These are phyloP conservation scores for Rhyacophila brunnea DNA, from an alignment of 1,140 invertebrate species.

Conservation along the genomic window DNA sequence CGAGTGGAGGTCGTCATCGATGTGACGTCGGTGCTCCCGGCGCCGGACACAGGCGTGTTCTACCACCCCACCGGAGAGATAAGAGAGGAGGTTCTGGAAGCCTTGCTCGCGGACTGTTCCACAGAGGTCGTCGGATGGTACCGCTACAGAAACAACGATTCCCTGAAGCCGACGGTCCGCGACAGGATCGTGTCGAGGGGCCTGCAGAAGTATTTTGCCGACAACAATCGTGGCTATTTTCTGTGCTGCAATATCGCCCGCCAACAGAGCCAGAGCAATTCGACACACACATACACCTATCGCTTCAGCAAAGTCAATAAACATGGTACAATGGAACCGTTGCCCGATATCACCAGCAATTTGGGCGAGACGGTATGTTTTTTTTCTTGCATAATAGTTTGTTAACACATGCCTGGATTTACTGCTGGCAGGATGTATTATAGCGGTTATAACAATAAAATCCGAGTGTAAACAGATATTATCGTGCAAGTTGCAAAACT, in stretches of 20 bases:
- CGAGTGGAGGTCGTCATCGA: slow-evolving; percentile 58
- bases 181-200: slow-evolving; percentile 61
- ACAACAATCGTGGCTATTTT: slow-evolving; percentile 49
- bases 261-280: slow-evolving; percentile 42
- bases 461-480: no score
- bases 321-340: slow-evolving; percentile 49
- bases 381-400: slow-evolving; percentile 41
- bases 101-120: slow-evolving; percentile 51
- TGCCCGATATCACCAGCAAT: slow-evolving; percentile 51
- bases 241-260: slow-evolving; percentile 58
- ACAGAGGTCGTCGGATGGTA: slow-evolving; percentile 64
- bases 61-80: slow-evolving; percentile 57
- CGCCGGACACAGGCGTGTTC: slow-evolving; percentile 54
- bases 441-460: no score
- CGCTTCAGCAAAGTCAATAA: slow-evolving; percentile 53
- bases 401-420: no score
- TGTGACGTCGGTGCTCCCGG: slow-evolving; percentile 57
- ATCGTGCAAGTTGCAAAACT: no score
- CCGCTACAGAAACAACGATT: slow-evolving; percentile 55
- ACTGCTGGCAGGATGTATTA: no score
- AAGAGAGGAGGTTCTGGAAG: slow-evolving; percentile 52
- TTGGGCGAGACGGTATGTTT: slow-evolving; percentile 50
- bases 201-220: slow-evolving; percentile 56
- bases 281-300: slow-evolving; percentile 60
- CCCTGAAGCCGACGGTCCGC: slow-evolving; percentile 52